Conservation (phyloP, 2,113 vertebrate genomes). For the Campylomormyrus numenius region DNA sequence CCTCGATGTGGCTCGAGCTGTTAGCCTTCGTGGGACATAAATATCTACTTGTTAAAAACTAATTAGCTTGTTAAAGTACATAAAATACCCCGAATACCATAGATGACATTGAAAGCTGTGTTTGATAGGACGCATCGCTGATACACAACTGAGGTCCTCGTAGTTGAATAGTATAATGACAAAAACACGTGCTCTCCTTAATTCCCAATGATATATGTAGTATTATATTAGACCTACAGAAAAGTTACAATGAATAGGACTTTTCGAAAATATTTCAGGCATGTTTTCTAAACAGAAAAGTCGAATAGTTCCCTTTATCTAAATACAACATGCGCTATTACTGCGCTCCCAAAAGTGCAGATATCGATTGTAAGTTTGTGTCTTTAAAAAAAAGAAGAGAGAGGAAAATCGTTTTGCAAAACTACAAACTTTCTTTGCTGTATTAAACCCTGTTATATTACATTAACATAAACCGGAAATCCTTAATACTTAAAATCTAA, state of each 20-base stretch:
- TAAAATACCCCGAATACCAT: neutral
- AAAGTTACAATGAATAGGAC: neutral
- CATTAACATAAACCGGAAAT: neutral
- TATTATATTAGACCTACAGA: neutral
- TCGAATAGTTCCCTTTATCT: neutral
- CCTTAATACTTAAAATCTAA: neutral
- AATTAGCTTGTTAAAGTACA: neutral
- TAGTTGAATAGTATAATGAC: neutral
- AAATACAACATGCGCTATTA: neutral
- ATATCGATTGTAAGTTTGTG: neutral
- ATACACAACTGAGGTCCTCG: neutral
- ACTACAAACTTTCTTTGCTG: neutral
- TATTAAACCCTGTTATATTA: neutral
- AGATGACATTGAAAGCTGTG: neutral
- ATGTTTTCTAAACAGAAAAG: neutral
- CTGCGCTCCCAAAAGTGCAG: neutral
- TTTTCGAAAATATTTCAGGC: neutral
- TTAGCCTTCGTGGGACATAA: neutral
- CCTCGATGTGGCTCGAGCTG: neutral
- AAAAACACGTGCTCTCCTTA: slow-evolving; percentile 4
- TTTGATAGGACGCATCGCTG: neutral
- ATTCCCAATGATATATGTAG: neutral
- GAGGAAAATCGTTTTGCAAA: neutral
- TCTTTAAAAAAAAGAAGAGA: neutral
- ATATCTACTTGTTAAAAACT: neutral